A percentile compares a stretch with the other conserved stretches of the same genome.
These are phyloP conservation scores for Trogon surrucura DNA, from an alignment of 2,113 vertebrate genomes.

Conservation along the genomic window DNA sequence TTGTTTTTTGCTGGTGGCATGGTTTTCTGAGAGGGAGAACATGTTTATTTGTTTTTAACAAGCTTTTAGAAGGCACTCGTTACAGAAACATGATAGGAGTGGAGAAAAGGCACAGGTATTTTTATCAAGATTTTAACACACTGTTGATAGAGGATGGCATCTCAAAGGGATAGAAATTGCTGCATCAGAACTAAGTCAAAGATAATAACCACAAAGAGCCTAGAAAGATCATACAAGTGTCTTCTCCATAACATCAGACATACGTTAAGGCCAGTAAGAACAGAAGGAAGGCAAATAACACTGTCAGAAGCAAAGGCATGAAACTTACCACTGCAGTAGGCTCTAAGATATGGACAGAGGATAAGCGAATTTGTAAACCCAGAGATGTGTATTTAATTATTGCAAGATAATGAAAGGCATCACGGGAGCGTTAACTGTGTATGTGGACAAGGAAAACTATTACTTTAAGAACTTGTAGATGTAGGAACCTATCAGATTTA, in stretches of 20 bases:
- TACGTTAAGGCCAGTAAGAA: background rate
- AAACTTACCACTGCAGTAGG: background rate
- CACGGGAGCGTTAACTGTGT: background rate
- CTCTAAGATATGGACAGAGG: background rate
- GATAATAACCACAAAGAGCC: background rate
- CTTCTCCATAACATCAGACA: background rate
- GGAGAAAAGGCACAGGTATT: background rate
- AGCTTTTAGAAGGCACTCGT: background rate
- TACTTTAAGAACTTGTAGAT: background rate
- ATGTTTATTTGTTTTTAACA: background rate
- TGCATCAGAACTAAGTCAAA: background rate
- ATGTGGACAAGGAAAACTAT: background rate
- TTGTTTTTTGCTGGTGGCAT: background rate
- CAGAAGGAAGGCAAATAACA: background rate
- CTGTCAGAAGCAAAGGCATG: background rate
- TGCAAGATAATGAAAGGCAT: background rate
- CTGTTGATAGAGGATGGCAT: background rate
- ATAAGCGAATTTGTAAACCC: background rate
- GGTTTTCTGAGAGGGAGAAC: no score
- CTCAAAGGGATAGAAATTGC: background rate
- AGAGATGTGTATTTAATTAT: background rate
- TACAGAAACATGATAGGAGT: background rate
- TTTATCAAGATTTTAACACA: background rate
- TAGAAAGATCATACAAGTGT: background rate
- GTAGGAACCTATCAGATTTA: background rate